These are phyloP conservation scores for Microplitis manilae DNA, from an alignment of 2,888 invertebrate genomes.

Conservation along the genomic window DNA sequence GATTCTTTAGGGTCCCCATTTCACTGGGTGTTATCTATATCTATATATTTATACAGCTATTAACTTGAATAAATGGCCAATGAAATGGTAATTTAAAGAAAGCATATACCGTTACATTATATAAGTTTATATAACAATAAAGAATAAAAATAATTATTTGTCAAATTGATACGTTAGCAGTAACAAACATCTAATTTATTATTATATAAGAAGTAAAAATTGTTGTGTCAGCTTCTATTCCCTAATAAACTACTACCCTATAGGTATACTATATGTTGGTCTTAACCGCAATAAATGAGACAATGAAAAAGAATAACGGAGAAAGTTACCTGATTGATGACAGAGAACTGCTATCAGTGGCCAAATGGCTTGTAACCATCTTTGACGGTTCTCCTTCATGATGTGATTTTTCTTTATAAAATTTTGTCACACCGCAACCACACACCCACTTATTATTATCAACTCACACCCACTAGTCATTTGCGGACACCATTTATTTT, in stretches of 20 bases:
- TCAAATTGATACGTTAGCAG: neutral
- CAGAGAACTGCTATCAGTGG: conserved; percentile 62
- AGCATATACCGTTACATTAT: too few relatives aligned
- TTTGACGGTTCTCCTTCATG: conserved; percentile 63
- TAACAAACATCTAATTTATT: neutral
- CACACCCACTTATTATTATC: conserved; percentile 24
- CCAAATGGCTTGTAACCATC: conserved; percentile 63
- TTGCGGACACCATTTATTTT: conserved; percentile 35
- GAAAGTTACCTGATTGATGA: conserved; percentile 63
- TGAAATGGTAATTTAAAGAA: too few relatives aligned
- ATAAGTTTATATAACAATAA: neutral
- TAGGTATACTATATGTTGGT: conserved; percentile 30
- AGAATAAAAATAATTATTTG: neutral
- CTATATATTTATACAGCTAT: too few relatives aligned
- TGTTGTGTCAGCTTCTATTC: conserved; percentile 30
- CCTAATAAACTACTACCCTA: neutral
- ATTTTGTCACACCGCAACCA: conserved; percentile 33
- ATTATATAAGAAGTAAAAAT: conserved; percentile 3
- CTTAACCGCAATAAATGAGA: conserved; percentile 23
- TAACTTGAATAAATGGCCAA: too few relatives aligned
- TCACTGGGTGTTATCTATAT: too few relatives aligned
- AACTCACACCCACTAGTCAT: conserved; percentile 42
- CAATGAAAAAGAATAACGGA: conserved; percentile 39
- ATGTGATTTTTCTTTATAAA: conserved; percentile 48
- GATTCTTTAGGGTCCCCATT: neutral